Base-by-base conservation (phyloP, 2,888 invertebrate species). In the Drosophila barbarae region DNA sequence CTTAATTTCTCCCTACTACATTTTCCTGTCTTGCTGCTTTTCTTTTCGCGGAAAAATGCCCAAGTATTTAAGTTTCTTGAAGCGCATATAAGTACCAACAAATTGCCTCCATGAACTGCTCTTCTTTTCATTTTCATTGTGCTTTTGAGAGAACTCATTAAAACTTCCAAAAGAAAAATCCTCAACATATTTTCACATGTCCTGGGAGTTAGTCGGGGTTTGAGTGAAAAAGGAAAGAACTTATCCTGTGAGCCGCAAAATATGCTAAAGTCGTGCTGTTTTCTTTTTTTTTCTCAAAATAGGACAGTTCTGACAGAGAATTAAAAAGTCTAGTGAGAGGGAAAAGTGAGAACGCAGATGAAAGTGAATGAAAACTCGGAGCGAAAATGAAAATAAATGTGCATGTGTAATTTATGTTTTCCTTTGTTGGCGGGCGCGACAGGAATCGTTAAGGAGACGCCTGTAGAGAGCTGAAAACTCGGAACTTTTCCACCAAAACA, bases 111-210 rank as follows among this genome's bases (percentile, higher is more conserved):
- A 46, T 46, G 26, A 28, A 56, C 46, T 47, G 8, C 46, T 32
- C 32, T 39, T 55, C n/a, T 46, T 47, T 59, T 35, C 46, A 47
- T 54, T 58, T 42, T 47, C 35, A 44, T 38, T 42, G 38, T 47
- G 50, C 26, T 66, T 32, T 57, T 56, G 51, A 60, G 44, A 58
- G 46, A 47, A 78, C 72, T 78, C 76, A 78, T 77, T 78, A 76
- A 78, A 78, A 77, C 49, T 73, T 78, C 21, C n/a, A 21, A 23
- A 52, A 51, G 15, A 39, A 32, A 63, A 64, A 44, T 44, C 44
- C 44, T 55, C 32, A 34, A 47, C 61, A 72, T 21, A 52, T 72
- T 47, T 47, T 3, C 46, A 47, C 46, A 47, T 47, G 46, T 47
- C 13, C 18, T 47, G 30, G 8, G 5, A 30, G 46, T 30, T 30